A percentile compares a stretch with the other conserved stretches of the same genome.
Conservation (phyloP, 2,113 vertebrate species). For the Bothrops jararaca region DNA sequence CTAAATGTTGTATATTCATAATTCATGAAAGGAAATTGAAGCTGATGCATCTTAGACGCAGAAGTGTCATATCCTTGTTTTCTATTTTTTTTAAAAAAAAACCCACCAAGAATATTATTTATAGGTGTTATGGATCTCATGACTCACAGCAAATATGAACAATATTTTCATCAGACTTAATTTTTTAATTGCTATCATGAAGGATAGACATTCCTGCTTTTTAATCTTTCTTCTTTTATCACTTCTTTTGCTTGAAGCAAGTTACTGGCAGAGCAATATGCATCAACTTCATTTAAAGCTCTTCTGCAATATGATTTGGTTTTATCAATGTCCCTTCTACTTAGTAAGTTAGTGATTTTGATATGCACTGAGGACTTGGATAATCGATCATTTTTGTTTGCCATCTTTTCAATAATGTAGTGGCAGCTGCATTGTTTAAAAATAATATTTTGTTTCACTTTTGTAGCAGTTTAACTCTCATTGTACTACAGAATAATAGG, state of each 20-base stretch:
- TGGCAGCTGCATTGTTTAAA: constrained; percentile 54
- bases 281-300: constrained; percentile 2
- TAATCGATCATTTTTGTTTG: constrained; percentile 54
- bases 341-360: constrained; percentile 51
- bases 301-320: constrained; percentile 28
- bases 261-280: neutral
- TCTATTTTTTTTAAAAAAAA: neutral
- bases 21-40: neutral
- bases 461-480: constrained; percentile 46
- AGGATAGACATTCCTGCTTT: neutral
- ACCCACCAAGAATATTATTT: neutral
- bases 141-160: neutral
- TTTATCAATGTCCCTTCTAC: constrained; percentile 45
- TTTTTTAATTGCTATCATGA: neutral
- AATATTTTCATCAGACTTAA: neutral
- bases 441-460: constrained; percentile 54
- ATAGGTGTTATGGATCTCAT: neutral
- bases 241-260: neutral
- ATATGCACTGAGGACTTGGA: neutral
- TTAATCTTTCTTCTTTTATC: neutral
- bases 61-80: neutral
- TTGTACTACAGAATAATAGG: constrained; percentile 56
- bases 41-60: no score
- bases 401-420: constrained; percentile 31
- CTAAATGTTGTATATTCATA: neutral